Percentiles rank a stretch among this genome's conserved stretches.
These are phyloP conservation scores for Pagetopsis macropterus DNA, from an alignment of 2,797 vertebrate genomes.

Conservation along the genomic window DNA sequence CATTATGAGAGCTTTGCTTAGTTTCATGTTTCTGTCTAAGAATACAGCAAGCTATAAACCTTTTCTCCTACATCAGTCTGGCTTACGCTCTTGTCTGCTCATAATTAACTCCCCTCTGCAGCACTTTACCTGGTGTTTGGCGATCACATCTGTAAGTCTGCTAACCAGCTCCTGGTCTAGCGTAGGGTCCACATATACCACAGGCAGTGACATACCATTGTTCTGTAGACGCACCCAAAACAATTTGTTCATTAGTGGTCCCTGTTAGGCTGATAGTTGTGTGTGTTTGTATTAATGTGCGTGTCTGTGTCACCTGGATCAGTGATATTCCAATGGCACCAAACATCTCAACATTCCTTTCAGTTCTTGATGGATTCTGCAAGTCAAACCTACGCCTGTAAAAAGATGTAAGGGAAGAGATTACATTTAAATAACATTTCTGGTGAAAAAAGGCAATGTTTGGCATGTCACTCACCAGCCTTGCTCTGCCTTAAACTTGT, in stretches of 20 bases:
- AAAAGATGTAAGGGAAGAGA: slow-evolving; percentile 22
- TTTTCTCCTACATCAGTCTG: background rate
- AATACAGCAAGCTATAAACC: background rate
- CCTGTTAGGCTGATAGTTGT: background rate
- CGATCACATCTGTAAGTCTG: slow-evolving; percentile 90
- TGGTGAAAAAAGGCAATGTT: background rate
- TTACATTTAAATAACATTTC: background rate
- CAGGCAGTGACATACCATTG: slow-evolving; percentile 90
- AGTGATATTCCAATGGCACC: slow-evolving; percentile 91
- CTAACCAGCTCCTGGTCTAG: slow-evolving; percentile 90
- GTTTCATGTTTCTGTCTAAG: background rate
- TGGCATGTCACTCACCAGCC: slow-evolving; percentile 89
- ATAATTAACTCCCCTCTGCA: background rate
- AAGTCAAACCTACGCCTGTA: slow-evolving; percentile 95
- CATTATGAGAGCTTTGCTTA: background rate
- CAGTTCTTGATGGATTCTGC: slow-evolving; percentile 94
- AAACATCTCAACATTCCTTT: slow-evolving; percentile 98
- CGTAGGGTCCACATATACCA: slow-evolving; percentile 91
- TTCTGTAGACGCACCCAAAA: slow-evolving; percentile 81
- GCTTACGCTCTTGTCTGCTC: background rate
- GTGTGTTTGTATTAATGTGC: background rate
- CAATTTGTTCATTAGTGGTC: slow-evolving; percentile 6
- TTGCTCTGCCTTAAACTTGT: slow-evolving; percentile 97
- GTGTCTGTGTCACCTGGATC: slow-evolving; percentile 86
- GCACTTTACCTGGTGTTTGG: slow-evolving; percentile 89